Evolutionary conservation across 2,113 vertebrate species (phyloP).

Genomic region (Coracopsis vasa): DNA sequence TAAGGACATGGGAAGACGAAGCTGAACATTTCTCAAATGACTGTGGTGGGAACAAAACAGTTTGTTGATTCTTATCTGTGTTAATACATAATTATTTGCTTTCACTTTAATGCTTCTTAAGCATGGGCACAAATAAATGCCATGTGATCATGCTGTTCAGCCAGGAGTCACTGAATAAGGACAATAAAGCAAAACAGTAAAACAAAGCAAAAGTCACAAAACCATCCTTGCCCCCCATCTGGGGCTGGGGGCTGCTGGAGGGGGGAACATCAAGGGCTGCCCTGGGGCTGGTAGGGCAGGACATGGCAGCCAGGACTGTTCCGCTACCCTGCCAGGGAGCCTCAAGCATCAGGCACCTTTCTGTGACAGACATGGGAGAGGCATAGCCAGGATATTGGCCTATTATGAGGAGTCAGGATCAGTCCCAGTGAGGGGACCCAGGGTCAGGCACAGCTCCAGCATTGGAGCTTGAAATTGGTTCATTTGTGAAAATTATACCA

Average conservation of each 20-base stretch:
- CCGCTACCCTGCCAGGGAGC: not conserved
- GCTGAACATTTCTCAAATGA: not conserved
- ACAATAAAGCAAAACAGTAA: not conserved
- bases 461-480: not conserved
- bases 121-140: not conserved
- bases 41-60: not conserved
- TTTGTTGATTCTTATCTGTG: not conserved
- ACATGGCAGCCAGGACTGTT: not conserved
- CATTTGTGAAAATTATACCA: not conserved
- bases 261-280: rapidly evolving
- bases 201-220: not conserved
- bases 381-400: rapidly evolving
- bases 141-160: not conserved
- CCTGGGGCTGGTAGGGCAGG: not conserved
- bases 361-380: not conserved
- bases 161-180: not conserved
- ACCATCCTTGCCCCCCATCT: not conserved
- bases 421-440: too few species aligned
- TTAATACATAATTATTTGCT: not conserved
- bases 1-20: not conserved
- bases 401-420: not conserved
- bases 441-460: not conserved
- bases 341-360: rapidly evolving
- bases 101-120: not conserved
- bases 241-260: rapidly evolving